Conservation (phyloP, 2,113 vertebrate species). For the Cacatua alba region DNA sequence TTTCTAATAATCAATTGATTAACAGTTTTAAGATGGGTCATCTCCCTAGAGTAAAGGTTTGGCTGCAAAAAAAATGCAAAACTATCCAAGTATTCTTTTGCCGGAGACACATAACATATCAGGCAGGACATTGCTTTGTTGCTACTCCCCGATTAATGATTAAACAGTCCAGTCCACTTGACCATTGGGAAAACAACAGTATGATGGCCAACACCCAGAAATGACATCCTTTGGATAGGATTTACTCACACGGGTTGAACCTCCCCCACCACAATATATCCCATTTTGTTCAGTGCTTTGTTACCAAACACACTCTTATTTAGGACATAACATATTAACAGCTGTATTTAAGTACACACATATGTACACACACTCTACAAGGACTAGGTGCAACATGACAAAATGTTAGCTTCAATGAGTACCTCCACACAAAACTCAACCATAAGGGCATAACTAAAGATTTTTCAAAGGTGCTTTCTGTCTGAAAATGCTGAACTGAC, state of each 20-base stretch:
- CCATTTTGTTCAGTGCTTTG: background rate
- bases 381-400: background rate
- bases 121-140: background rate
- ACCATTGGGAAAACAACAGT: background rate
- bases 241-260: background rate
- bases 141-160: constrained; percentile 24
- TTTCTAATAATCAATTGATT: background rate
- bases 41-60: background rate
- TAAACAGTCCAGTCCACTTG: background rate
- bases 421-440: background rate
- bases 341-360: background rate
- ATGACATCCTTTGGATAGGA: background rate
- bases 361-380: background rate
- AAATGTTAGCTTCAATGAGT: background rate
- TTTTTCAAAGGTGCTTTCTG: background rate
- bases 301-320: background rate
- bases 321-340: background rate
- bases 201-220: background rate
- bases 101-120: background rate
- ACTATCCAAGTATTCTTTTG: background rate
- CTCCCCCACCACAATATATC: background rate
- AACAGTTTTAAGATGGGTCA: background rate
- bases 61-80: background rate
- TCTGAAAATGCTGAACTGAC: background rate
- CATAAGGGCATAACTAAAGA: background rate